Conservation (phyloP, 2,113 vertebrate genomes). For the Synchiropus splendidus region DNA sequence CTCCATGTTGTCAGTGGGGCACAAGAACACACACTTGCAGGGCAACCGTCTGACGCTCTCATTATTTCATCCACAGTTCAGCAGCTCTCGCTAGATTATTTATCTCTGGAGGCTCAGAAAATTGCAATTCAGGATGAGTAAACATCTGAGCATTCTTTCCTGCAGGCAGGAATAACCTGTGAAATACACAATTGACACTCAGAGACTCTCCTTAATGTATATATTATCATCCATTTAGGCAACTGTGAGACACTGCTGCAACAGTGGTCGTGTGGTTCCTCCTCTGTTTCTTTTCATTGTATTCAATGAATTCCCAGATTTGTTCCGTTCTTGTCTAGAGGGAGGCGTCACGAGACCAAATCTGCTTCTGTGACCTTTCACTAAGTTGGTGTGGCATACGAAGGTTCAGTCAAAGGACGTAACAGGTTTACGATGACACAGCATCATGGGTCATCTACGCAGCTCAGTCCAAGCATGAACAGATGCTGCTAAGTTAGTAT, state of each 20-base stretch:
- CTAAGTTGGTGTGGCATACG: slow-evolving; percentile 40
- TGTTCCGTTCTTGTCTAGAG: too few relatives aligned
- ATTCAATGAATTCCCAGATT: too few relatives aligned
- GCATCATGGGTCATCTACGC: too few relatives aligned
- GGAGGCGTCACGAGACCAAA: slow-evolving; percentile 45
- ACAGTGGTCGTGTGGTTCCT: too few relatives aligned
- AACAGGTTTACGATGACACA: slow-evolving; percentile 34
- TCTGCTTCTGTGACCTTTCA: slow-evolving; percentile 55
- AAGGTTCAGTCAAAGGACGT: slow-evolving; percentile 38
- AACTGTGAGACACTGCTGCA: too few relatives aligned
- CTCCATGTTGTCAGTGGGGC: slow-evolving; percentile 5
- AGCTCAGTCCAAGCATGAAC: too few relatives aligned
- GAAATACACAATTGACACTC: slow-evolving; percentile 37
- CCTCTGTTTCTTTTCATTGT: too few relatives aligned
- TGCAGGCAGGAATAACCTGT: slow-evolving; percentile 36
- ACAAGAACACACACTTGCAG: slow-evolving; percentile 19
- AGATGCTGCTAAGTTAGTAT: too few relatives aligned
- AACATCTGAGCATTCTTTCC: slow-evolving; percentile 42
- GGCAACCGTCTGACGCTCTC: slow-evolving; percentile 26
- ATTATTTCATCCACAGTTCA: slow-evolving; percentile 26
- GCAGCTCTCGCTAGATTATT: slow-evolving; percentile 21
- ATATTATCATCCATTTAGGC: too few relatives aligned
- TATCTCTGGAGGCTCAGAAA: slow-evolving; percentile 30
- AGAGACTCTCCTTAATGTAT: slow-evolving; percentile 20
- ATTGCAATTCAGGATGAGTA: slow-evolving; percentile 30